Conservation (phyloP, 2,113 vertebrate genomes). For the Amia ocellicauda region DNA sequence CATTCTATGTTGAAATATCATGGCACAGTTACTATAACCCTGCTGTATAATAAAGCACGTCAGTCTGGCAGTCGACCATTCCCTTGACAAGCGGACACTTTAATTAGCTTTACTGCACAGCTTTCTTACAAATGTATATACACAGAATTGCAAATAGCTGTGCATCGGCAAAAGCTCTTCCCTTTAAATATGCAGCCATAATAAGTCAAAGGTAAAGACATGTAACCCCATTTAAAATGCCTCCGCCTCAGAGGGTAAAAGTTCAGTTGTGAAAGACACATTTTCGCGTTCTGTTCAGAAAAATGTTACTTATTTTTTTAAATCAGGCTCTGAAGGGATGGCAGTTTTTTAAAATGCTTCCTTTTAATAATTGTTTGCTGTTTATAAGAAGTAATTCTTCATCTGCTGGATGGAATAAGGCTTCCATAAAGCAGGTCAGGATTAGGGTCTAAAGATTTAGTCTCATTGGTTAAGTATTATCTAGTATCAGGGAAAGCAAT, state of each 20-base stretch:
- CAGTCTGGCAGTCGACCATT: background rate
- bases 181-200: background rate
- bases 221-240: background rate
- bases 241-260: background rate
- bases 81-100: constrained; percentile 2
- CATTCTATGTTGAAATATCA: background rate
- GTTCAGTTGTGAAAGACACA: background rate
- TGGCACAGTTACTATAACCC: background rate
- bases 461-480: constrained; percentile 49
- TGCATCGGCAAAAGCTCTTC: background rate
- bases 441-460: constrained; percentile 49
- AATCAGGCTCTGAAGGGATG: background rate
- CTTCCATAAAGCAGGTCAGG: constrained; percentile 53
- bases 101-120: constrained; percentile 8
- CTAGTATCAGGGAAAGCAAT: constrained; percentile 44
- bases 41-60: background rate
- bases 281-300: too few relatives aligned
- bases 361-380: constrained; percentile 40
- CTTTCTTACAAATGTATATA: background rate
- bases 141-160: constrained; percentile 7
- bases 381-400: constrained; percentile 33
- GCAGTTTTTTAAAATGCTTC: constrained; percentile 20
- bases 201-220: background rate
- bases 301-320: background rate
- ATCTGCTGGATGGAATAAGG: constrained; percentile 27